phyloP scores from a whole-genome alignment of 2,797 vertebrate genomes.

The Threskiornis aethiopicus region DNA sequence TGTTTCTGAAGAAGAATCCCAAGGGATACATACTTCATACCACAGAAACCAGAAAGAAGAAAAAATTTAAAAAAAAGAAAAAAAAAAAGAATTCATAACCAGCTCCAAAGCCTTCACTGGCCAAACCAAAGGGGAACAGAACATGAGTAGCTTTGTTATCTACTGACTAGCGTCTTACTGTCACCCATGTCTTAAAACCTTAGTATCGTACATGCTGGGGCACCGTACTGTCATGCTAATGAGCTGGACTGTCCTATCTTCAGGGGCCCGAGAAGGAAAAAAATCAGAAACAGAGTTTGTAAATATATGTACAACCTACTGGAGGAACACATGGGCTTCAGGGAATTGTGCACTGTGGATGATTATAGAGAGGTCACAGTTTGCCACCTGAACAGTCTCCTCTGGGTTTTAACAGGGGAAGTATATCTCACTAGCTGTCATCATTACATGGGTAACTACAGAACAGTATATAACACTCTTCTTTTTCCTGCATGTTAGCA shows the following conservation, averaged over 20 bases:
- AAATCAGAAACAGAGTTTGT: background rate
- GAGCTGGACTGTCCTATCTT: background rate
- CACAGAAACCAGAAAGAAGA: constrained; percentile 38
- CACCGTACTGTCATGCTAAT: background rate
- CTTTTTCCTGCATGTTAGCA: background rate
- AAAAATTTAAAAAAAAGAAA: background rate
- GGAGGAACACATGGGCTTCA: background rate
- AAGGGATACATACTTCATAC: constrained; percentile 37
- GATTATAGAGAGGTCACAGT: background rate
- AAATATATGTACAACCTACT: background rate
- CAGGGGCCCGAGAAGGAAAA: background rate
- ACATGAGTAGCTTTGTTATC: background rate
- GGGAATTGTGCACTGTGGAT: background rate
- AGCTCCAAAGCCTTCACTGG: constrained; percentile 2
- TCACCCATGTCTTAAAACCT: background rate
- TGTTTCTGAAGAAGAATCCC: constrained; percentile 45
- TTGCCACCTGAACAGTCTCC: background rate
- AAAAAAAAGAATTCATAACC: background rate
- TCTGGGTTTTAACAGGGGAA: background rate
- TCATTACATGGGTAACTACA: background rate
- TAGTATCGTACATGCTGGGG: background rate
- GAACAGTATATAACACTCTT: background rate
- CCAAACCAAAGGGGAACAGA: constrained; percentile 9
- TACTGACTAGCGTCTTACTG: background rate
- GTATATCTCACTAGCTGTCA: background rate